Evolutionary conservation across 2,113 vertebrate genomes (phyloP), one percentile per base, ranked within the genome.

Genomic region (Passer montanus): DNA sequence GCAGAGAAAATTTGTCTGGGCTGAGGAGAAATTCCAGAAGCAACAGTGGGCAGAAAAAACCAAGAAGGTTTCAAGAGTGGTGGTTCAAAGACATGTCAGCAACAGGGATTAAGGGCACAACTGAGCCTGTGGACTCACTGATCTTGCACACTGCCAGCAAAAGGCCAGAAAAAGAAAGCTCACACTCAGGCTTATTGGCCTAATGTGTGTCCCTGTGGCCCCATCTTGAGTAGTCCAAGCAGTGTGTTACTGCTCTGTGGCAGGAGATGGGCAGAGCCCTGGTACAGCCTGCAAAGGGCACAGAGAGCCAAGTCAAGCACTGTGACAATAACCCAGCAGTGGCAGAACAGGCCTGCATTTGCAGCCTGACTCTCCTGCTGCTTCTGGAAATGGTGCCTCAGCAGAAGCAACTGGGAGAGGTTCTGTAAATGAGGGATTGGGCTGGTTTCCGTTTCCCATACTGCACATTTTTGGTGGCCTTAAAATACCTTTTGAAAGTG

Each of bases 401-500:
- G 85, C 43, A 81, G 52, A 90, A 94, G 41, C 12, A 39, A 20
- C 4, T 81, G 52, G 46, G 35, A 88, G 62, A 79, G n/a, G 46
- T 30, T 85, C 30, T 63, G 33, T 63, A 58, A 85, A 67, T 81
- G 50, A 59, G 55, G 43, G n/a, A 56, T 74, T 63, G n/a, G 66
- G 15, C 68, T 81, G 28, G 11, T 88, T 94, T 94, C 31, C 10
- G 20, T 84, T 94, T 68, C 64, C 60, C 64, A 63, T 90, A 11
- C 55, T 92, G 37, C 47, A 49, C 39, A 60, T 81, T 96, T 96
- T 55, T 96, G 35, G 80, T 95, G 85, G 88, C 90, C 93, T 96
- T 92, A 93, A 94, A 95, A 93, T 88, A 92, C 93, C 93, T 95
- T 93, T 96, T 72, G 64, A 81, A 93, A 95, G 47, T 52, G 44